Evolutionary conservation across 2,888 invertebrate genomes (phyloP).

Genomic region (Hirtodrosophila duncani): DNA sequence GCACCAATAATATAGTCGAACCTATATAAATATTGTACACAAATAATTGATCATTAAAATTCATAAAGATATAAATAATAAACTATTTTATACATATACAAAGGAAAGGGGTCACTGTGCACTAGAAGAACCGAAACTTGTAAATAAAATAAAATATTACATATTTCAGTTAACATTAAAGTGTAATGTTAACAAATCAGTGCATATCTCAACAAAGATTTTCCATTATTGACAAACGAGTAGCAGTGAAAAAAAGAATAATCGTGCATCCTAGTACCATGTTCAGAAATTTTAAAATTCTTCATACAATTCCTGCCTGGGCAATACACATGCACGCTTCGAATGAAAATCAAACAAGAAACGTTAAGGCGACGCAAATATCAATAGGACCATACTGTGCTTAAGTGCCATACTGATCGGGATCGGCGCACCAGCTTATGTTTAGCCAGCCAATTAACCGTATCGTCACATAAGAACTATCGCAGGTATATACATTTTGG

Average conservation of each 20-base stretch:
- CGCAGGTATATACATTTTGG: background rate
- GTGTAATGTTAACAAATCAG: conserved; percentile 63
- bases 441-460: conserved; percentile 44
- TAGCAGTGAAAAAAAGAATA: conserved; percentile 90
- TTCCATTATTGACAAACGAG: conserved; percentile 65
- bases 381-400: conserved; percentile 44
- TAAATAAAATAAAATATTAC: no score
- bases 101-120: no score
- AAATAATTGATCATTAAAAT: no score
- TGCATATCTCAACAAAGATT: conserved; percentile 35
- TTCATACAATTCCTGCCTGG: conserved; percentile 48
- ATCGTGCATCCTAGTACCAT: conserved; percentile 92
- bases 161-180: no score
- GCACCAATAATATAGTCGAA: no score
- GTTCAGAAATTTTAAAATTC: conserved; percentile 86
- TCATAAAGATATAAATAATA: no score
- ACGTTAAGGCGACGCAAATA: conserved; percentile 38
- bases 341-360: conserved; percentile 37
- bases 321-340: conserved; percentile 59
- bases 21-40: no score
- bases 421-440: conserved; percentile 22
- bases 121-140: no score
- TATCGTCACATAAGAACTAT: conserved; percentile 32
- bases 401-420: conserved; percentile 37
- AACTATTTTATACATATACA: no score